Evolutionary conservation across 1,140 invertebrate species (phyloP).

Genomic region (Zaprionus gabonicus): DNA sequence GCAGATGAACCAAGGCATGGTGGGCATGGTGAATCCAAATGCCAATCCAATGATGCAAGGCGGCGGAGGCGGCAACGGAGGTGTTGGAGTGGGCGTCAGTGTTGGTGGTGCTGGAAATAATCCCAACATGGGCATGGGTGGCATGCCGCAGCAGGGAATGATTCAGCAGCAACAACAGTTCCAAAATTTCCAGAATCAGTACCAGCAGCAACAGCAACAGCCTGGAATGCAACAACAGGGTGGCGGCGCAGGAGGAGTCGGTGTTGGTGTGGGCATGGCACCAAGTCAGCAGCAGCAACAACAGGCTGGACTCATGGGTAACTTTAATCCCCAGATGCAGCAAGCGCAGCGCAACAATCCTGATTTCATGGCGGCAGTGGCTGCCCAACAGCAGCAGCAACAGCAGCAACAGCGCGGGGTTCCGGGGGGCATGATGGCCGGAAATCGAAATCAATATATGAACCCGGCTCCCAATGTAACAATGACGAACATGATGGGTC

Average conservation of each 20-base stretch:
- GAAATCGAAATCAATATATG: conserved; percentile 80
- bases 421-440: conserved; percentile 80
- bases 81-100: conserved; percentile 60
- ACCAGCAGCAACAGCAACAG: conserved; percentile 72
- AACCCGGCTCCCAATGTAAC: conserved; percentile 84
- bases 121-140: conserved; percentile 63
- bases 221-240: conserved; percentile 64
- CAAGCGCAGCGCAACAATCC: conserved; percentile 84
- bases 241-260: conserved; percentile 52
- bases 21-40: conserved; percentile 85
- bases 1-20: conserved; percentile 85
- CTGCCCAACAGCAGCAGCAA: conserved; percentile 60
- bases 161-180: conserved; percentile 79
- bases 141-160: conserved; percentile 77
- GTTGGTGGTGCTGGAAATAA: conserved; percentile 57
- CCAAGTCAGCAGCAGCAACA: conserved; percentile 73
- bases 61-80: conserved; percentile 53
- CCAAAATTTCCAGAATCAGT: conserved; percentile 80
- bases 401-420: conserved; percentile 85
- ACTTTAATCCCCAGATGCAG: conserved; percentile 82
- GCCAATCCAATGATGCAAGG: conserved; percentile 68
- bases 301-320: conserved; percentile 84
- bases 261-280: conserved; percentile 75
- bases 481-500: conserved; percentile 86
- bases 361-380: conserved; percentile 83